A percentile compares a stretch with the other conserved stretches of the same genome.
Evolutionary conservation across 2,888 invertebrate species (phyloP).

Genomic region (Magallana nippona): DNA sequence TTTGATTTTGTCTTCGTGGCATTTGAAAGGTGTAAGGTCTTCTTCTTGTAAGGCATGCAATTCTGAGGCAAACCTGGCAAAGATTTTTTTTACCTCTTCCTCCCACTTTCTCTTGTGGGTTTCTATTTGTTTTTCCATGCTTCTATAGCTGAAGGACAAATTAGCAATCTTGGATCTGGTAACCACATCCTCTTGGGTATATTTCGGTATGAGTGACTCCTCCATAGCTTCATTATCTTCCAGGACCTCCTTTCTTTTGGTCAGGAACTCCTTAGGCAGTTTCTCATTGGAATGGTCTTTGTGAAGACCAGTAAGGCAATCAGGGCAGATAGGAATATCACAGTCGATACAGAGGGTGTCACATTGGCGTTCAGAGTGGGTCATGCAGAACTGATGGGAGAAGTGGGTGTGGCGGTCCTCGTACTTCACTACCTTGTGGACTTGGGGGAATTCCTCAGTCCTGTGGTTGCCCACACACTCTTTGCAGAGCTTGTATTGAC

Average conservation of each 20-base stretch:
- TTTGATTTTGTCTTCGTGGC: slow-evolving; percentile 15
- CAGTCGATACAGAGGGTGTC: background rate
- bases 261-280: background rate
- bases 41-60: background rate
- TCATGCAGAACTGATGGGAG: background rate
- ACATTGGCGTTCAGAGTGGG: background rate
- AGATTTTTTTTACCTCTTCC: background rate
- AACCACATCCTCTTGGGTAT: background rate
- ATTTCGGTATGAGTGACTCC: background rate
- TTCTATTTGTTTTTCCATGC: background rate
- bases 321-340: background rate
- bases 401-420: background rate
- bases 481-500: slow-evolving; percentile 7
- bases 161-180: background rate
- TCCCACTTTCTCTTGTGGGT: background rate
- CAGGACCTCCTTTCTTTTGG: background rate
- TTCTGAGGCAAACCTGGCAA: background rate
- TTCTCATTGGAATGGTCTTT: background rate
- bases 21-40: background rate
- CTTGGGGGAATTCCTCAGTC: background rate
- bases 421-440: background rate
- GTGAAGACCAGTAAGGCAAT: background rate
- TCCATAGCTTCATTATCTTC: background rate
- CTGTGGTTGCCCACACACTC: background rate
- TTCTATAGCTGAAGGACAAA: background rate